Evolutionary conservation across 2,113 vertebrate species (phyloP).

Genomic region (Cyrtonyx montezumae): DNA sequence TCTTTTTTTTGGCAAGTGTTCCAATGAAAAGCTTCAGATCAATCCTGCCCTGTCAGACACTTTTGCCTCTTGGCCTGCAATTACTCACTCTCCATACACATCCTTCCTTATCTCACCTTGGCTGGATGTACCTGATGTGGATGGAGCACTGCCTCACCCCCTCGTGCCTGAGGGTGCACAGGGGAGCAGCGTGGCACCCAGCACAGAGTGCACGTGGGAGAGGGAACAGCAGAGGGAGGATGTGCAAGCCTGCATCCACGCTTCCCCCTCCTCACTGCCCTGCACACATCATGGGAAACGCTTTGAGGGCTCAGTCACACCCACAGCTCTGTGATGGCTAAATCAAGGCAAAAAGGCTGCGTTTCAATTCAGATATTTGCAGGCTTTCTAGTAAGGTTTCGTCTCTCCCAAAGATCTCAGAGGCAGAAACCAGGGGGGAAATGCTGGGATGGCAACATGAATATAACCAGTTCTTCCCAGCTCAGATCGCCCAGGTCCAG

Average conservation of each 20-base stretch:
- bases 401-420: background rate
- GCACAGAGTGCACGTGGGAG: rapidly evolving
- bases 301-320: background rate
- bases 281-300: rapidly evolving
- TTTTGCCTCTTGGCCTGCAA: slow-evolving; percentile 65
- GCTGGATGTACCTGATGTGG: background rate
- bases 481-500: background rate
- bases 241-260: rapidly evolving
- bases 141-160: background rate
- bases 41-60: slow-evolving; percentile 58
- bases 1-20: slow-evolving; percentile 39
- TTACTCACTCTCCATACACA: slow-evolving; percentile 32
- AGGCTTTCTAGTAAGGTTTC: background rate
- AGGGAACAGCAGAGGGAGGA: background rate
- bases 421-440: background rate
- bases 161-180: too few relatives aligned
- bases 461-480: background rate
- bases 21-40: slow-evolving; percentile 69
- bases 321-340: rapidly evolving
- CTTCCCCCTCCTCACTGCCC: background rate
- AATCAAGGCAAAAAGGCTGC: background rate
- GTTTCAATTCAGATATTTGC: background rate
- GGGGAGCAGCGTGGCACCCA: rapidly evolving
- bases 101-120: background rate
- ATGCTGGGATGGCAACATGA: background rate